A percentile compares a stretch with the other conserved stretches of the same genome.
These are phyloP conservation scores for Pipa parva DNA, from an alignment of 2,113 vertebrate genomes.

Conservation along the genomic window DNA sequence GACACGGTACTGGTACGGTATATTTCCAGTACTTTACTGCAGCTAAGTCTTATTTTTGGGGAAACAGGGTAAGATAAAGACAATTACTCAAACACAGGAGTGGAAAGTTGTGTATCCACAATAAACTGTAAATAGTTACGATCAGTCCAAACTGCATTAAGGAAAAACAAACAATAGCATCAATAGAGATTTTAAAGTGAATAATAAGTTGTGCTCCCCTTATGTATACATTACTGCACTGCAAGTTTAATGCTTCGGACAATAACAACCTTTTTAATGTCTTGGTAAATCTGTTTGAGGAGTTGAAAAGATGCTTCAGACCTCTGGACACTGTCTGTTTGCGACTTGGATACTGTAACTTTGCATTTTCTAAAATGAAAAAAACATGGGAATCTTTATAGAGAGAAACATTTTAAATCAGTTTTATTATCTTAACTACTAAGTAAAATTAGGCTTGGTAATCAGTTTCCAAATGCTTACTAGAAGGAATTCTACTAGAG, in stretches of 20 bases:
- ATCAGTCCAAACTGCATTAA: too few relatives aligned
- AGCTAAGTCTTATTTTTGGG: too few relatives aligned
- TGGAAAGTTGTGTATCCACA: too few relatives aligned
- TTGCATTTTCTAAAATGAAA: conserved; percentile 73
- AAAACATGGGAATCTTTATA: conserved; percentile 33
- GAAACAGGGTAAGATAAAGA: too few relatives aligned
- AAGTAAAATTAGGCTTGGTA: conserved; percentile 6
- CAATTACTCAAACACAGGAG: too few relatives aligned
- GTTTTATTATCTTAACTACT: conserved; percentile 19
- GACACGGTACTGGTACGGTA: too few relatives aligned
- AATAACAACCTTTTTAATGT: conserved; percentile 84
- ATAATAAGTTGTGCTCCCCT: too few relatives aligned
- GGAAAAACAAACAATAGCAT: too few relatives aligned
- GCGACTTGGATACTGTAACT: conserved; percentile 84
- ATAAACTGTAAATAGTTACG: too few relatives aligned
- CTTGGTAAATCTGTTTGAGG: conserved; percentile 96
- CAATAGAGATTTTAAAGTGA: too few relatives aligned
- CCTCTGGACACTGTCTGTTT: conserved; percentile 95
- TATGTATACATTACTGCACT: neutral
- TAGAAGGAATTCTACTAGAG: neutral
- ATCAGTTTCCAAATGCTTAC: conserved; percentile 11
- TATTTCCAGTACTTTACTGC: too few relatives aligned
- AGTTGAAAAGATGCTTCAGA: conserved; percentile 95
- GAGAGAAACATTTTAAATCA: conserved; percentile 3
- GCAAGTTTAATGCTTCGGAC: neutral